These are phyloP conservation scores for Lepisosteus oculatus DNA, from an alignment of 2,113 vertebrate species.

Conservation along the genomic window DNA sequence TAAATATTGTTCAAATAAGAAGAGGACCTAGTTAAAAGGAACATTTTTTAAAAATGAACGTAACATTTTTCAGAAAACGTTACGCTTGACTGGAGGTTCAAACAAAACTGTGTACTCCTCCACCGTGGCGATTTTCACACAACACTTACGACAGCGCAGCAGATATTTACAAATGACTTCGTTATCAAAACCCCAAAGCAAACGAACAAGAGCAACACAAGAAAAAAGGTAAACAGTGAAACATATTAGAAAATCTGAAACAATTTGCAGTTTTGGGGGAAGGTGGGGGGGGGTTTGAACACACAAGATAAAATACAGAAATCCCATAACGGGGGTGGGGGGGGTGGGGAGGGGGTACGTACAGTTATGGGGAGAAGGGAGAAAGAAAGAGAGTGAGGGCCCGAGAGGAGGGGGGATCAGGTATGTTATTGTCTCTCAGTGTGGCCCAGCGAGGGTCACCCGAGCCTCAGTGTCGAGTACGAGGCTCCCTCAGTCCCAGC, in stretches of 20 bases:
- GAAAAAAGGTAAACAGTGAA: constrained; percentile 36
- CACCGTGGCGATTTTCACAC: constrained; percentile 41
- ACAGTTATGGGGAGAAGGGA: constrained; percentile 23
- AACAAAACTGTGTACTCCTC: constrained; percentile 32
- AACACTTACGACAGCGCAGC: constrained; percentile 36
- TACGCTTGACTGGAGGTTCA: constrained; percentile 41
- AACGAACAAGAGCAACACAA: constrained; percentile 38
- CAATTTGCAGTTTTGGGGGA: too few relatives aligned
- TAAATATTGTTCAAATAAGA: too few relatives aligned
- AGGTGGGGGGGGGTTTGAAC: not conserved
- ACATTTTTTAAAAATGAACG: too few relatives aligned
- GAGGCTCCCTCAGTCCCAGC: constrained; percentile 38
- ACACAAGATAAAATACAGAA: not conserved
- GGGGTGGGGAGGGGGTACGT: too few relatives aligned
- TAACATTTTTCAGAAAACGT: constrained; percentile 32
- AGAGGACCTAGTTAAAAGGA: too few relatives aligned
- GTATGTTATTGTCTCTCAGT: constrained; percentile 48
- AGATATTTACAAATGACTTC: constrained; percentile 50
- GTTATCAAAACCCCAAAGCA: constrained; percentile 38
- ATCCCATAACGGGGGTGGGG: constrained; percentile 23
- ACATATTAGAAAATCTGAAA: constrained; percentile 17
- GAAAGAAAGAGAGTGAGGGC: constrained; percentile 18
- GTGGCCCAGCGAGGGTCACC: constrained; percentile 36
- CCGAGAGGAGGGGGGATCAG: constrained; percentile 46
- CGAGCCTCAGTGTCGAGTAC: constrained; percentile 46